Evolutionary conservation across 2,888 invertebrate species (phyloP), one percentile per base, ranked within the genome.

Genomic region (Hofmannophila pseudospretella): DNA sequence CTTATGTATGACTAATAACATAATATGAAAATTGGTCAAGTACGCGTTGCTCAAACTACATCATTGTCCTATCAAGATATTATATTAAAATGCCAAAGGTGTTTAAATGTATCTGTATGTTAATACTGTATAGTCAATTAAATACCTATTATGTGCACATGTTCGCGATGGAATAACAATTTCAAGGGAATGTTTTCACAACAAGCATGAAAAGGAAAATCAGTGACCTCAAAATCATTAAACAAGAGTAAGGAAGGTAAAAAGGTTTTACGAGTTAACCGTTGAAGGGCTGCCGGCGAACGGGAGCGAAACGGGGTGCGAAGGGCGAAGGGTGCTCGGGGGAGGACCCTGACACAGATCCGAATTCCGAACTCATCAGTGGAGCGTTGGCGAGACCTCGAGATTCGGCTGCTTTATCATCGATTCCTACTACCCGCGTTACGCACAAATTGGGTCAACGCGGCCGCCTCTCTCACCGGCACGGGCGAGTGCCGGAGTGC

Each of bases 291-390:
- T 58, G 57, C 66, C 52, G 70, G 72, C 72, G 55, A 69, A 70
- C 50, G 45, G 25, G 44, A 44, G 39, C 41, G 44, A 25, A 45
- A 45, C 58, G 56, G 60, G 58, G 58, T 52, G 60, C 59, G 67
- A 62, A 68, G 76, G 70, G 79, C 66, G 78, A 58, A 75, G 72
- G 80, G 77, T 67, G 58, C 60, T 62, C 16, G 16, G 16, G 75
- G 76, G 73, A 70, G 75, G 70, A 80, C 86, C 85, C 79, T 85
- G 86, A 86, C 86, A 85, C 77, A 82, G 82, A 84, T 84, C 77
- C 74, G 58, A 67, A 73, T 73, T 72, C 78, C 73, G 60, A 68
- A 73, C 73, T 72, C 78, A 79, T 84, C 81, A 79, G 76, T 67
- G 71, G 67, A 74, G 66, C 73, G 65, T 59, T 49, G 68, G 59